Evolutionary conservation across 1,140 invertebrate genomes (phyloP).

Genomic region (Dysdera silvatica): DNA sequence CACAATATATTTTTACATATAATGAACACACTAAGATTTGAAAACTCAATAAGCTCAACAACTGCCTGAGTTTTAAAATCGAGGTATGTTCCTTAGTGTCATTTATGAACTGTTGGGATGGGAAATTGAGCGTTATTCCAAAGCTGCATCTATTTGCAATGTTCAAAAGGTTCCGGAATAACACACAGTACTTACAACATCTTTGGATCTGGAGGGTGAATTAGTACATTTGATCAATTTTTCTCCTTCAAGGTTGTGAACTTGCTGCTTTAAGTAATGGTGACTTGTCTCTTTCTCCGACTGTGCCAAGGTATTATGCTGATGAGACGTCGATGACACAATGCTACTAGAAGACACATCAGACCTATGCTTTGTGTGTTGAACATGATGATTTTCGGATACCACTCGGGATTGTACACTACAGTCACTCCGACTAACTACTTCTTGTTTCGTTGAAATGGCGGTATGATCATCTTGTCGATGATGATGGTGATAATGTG

Average conservation of each 20-base stretch:
- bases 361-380: not conserved
- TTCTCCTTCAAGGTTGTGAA: conserved; percentile 31
- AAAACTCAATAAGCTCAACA: too few species aligned
- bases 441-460: conserved; percentile 32
- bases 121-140: too few species aligned
- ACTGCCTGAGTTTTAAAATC: too few species aligned
- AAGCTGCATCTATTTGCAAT: not conserved
- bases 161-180: not conserved
- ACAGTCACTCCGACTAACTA: conserved; percentile 25
- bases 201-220: conserved; percentile 23
- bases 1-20: too few species aligned
- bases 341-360: not conserved
- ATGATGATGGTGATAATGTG: conserved; percentile 7
- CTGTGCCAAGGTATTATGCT: not conserved
- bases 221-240: conserved; percentile 32
- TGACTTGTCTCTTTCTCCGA: conserved; percentile 23
- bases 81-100: too few species aligned
- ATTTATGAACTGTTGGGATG: too few species aligned
- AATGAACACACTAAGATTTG: too few species aligned
- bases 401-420: conserved; percentile 2
- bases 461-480: conserved; percentile 13
- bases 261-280: conserved; percentile 28
- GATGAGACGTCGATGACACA: not conserved
- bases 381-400: not conserved
- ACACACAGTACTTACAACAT: conserved; percentile 14